Base-by-base conservation (phyloP, 1,140 invertebrate genomes). In the Solenopsis invicta region DNA sequence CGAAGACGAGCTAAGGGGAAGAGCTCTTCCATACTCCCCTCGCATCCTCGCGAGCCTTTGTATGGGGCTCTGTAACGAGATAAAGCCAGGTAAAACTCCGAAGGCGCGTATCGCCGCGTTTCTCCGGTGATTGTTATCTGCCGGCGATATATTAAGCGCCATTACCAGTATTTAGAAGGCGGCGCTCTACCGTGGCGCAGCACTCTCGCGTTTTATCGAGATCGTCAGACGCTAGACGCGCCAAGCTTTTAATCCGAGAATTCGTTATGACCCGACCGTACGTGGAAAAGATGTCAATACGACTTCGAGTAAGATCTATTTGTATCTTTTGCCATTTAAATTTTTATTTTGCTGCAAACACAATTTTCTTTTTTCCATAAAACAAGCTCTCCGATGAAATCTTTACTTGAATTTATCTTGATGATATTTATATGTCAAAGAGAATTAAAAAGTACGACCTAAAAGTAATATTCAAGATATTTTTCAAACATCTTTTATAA, bases 91-190 rank as follows among this genome's bases (percentile, higher is more conserved):
- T 92, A 92, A 93, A 93, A 93, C 85, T 92, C 64, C 69, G 50
- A 52, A 89, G 92, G 86, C 92, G 92, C 92, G 90, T 93, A 92
- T 91, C 88, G 92, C 85, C 82, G 87, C 89, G 76, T 93, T 93
- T 91, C 90, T 90, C 89, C 90, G 87, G 90, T 88, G 93, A 93
- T 93, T 92, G 92, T 93, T 93, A 93, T 93, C 93, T 93, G 66
- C 59, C 88, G 87, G 88, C 93, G 92, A 93, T 93, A 92, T 93
- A 93, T 93, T 93, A 93, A 93, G 91, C 91, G 91, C 90, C 92
- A 93, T 93, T 93, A 93, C 90, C 90, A 89, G 92, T 93, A 93
- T 93, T 93, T 93, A 93, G 92, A 93, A 93, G 92, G 87, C 92
- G 92, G 92, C 72, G 16, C 34, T 87, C 89, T 92, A 89, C 87